Evolutionary conservation across 2,113 vertebrate species (phyloP), one percentile per base, ranked within the genome.

Genomic region (Lagopus muta): DNA sequence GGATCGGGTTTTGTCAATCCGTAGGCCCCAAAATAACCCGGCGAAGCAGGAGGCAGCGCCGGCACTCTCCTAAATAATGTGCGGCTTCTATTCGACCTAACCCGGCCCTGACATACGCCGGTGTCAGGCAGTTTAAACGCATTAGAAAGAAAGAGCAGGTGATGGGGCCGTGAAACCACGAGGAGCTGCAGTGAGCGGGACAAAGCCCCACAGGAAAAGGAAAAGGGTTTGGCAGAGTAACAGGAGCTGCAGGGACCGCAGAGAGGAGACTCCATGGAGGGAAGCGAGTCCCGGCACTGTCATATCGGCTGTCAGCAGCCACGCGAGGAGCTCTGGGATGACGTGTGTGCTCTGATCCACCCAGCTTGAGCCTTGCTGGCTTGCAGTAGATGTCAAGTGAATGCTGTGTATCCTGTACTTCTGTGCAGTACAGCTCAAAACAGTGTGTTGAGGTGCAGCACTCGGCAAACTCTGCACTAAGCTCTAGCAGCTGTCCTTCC

Each of bases 31-130:
- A 50, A 83, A 66, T 78, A 58, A 1, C 50, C 18, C 24, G 0
- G 0, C 4, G 28, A 48, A 20, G 36, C 3, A 4, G 45, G 38
- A 40, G 0, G 1, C 6, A n/a, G 52, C 2, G 13, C 62, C 57
- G 18, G 16, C 24, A 42, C 48, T 6, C 25, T 57, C n/a, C 0
- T 21, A 36, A 69, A 40, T 50, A 54, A 45, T 60, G 3, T 9
- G 48, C 64, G 88, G 34, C 30, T 83, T 77, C 13, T 43, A 42
- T 75, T 25, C 28, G 22, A 7, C 21, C 61, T 50, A 8, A 38
- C 18, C 3, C 4, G 1, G 40, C 0, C 2, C 28, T 61, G 66
- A 8, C 2, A 11, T 42, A 60, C 34, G 57, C 42, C 0, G 0
- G 30, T 78, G 69, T 18, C 48, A 10, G 50, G 8, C 40, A 1